Conservation (phyloP, 2,797 vertebrate species). For the Urocyon cinereoargenteus region DNA sequence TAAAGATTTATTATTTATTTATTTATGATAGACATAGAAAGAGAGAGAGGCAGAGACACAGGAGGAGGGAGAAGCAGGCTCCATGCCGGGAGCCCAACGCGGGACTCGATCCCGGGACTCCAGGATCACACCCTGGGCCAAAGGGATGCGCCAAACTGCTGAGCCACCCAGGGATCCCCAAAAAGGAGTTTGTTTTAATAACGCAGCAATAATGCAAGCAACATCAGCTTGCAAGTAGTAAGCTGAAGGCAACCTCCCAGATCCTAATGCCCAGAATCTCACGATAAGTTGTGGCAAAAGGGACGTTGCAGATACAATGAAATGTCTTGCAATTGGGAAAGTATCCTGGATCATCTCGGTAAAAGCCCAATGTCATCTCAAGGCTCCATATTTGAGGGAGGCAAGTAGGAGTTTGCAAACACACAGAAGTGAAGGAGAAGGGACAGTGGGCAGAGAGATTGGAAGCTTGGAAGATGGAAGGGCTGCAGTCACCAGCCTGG, state of each 20-base stretch:
- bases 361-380: no score
- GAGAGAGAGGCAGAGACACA: no score
- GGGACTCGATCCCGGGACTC: no score
- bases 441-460: neutral
- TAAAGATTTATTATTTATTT: no score
- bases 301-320: neutral
- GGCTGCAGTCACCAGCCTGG: rapidly evolving
- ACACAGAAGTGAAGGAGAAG: neutral
- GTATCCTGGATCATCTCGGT: neutral
- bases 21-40: no score
- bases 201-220: neutral
- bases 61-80: no score
- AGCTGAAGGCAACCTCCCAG: neutral
- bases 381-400: neutral
- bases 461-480: neutral
- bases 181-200: no score
- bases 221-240: neutral
- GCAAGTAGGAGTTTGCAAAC: neutral
- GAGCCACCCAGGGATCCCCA: no score
- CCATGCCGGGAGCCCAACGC: no score
- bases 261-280: neutral
- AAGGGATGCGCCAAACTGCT: no score
- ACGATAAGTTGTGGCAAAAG: neutral
- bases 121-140: no score
- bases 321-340: neutral